Percentiles rank a stretch among this genome's conserved stretches.
Conservation (phyloP, 2,797 vertebrate species). For the Trichosurus vulpecula region DNA sequence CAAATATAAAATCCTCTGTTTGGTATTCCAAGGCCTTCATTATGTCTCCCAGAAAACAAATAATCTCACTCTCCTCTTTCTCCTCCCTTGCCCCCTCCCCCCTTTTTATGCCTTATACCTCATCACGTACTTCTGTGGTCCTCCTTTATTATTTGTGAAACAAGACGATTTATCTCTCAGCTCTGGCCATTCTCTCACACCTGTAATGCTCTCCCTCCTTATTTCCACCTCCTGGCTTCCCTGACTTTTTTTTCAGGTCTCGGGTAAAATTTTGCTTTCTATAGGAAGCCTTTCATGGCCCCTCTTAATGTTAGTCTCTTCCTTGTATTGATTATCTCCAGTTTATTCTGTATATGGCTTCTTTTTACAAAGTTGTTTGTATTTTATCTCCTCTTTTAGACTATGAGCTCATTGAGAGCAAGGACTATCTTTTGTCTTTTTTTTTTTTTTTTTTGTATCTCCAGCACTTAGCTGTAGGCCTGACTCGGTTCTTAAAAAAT, state of each 20-base stretch:
- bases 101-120: too few relatives aligned
- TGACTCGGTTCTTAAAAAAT: background rate
- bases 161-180: background rate
- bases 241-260: background rate
- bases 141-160: background rate
- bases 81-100: too few relatives aligned
- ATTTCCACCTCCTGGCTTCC: background rate
- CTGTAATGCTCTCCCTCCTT: background rate
- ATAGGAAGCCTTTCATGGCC: too few relatives aligned
- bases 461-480: background rate
- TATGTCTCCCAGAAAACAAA: background rate
- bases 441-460: background rate
- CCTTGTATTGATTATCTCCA: background rate
- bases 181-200: background rate
- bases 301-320: too few relatives aligned
- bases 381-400: background rate
- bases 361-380: background rate
- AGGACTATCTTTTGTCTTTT: background rate
- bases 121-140: too few relatives aligned
- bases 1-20: background rate
- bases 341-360: background rate
- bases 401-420: accelerated
- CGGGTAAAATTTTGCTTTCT: background rate
- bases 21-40: background rate
- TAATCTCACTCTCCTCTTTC: too few relatives aligned